Evolutionary conservation across 2,888 invertebrate genomes (phyloP).

Genomic region (Ypsolopha sequella): DNA sequence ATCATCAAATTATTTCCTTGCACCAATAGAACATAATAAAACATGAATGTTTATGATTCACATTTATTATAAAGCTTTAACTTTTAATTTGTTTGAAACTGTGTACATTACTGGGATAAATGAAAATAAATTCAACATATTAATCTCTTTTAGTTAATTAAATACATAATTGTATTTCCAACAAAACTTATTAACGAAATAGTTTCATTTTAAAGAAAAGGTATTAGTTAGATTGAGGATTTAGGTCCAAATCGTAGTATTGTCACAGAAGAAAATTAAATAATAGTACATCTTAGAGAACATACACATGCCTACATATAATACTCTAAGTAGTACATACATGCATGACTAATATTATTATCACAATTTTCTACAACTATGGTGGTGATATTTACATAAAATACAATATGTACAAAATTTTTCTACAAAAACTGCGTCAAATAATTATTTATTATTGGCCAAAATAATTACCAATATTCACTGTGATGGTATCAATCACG

Average conservation of each 20-base stretch:
- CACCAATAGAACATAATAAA: not conserved
- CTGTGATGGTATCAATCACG: not conserved
- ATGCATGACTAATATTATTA: not conserved
- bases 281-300: no score
- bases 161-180: not conserved
- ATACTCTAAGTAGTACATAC: no score
- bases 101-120: no score
- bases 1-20: not conserved
- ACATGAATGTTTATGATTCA: not conserved
- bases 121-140: no score
- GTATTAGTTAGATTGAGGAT: not conserved
- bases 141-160: no score
- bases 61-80: not conserved
- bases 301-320: no score
- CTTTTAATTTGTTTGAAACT: not conserved
- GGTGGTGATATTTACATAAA: not conserved
- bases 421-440: not conserved
- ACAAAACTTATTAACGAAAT: not conserved
- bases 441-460: not conserved
- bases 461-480: not conserved
- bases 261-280: no score
- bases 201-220: no score
- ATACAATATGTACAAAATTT: not conserved
- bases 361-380: not conserved
- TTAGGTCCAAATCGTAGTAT: no score